Conservation (phyloP, 2,888 invertebrate species). For the Altica lythri region DNA sequence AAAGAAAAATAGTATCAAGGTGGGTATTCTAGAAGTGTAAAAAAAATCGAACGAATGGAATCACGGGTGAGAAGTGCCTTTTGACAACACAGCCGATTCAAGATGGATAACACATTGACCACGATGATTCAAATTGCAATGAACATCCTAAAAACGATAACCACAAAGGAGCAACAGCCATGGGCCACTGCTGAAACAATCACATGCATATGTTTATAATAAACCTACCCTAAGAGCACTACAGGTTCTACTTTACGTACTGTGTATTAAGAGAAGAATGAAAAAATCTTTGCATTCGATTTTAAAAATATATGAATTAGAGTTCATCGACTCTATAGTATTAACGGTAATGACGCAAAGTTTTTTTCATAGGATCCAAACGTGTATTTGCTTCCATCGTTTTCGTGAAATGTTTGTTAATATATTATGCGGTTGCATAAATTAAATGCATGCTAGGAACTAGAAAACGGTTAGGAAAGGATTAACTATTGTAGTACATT, state of each 20-base stretch:
- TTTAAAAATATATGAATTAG: no score
- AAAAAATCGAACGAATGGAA: conserved; percentile 14
- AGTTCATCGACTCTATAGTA: no score
- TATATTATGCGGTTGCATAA: conserved; percentile 23
- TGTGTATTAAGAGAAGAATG: neutral
- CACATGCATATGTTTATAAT: conserved; percentile 1
- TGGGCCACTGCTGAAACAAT: conserved; percentile 6
- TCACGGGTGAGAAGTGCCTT: conserved; percentile 50
- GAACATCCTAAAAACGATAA: neutral
- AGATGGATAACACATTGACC: conserved; percentile 27
- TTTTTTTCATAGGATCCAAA: no score
- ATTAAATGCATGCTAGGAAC: conserved; percentile 44
- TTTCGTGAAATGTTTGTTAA: no score
- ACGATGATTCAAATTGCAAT: neutral
- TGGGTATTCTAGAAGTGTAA: conserved; percentile 35
- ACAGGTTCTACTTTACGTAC: conserved; percentile 6
- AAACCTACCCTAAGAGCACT: conserved; percentile 5
- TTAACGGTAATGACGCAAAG: no score
- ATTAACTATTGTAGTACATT: conserved; percentile 31
- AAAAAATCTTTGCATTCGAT: no score
- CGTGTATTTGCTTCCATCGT: no score
- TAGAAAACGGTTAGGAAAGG: conserved; percentile 31
- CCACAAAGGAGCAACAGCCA: conserved; percentile 6
- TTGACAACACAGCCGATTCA: conserved; percentile 58
- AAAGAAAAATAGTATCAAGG: conserved; percentile 8